Evolutionary conservation across 1,140 invertebrate genomes (phyloP), one percentile per base, ranked within the genome.

Genomic region (Drosophila sproati): DNA sequence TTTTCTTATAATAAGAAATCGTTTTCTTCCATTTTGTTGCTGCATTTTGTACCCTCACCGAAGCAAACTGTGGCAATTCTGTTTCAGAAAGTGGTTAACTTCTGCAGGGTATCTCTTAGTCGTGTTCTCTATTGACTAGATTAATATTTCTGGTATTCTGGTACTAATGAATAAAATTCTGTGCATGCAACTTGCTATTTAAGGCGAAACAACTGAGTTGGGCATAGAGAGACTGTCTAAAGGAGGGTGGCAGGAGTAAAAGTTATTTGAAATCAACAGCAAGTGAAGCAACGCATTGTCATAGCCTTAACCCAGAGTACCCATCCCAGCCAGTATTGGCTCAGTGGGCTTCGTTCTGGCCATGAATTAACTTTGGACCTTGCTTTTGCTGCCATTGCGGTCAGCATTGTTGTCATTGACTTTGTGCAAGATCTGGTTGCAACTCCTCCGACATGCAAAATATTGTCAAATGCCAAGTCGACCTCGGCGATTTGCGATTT

Each of bases 231-330:
- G 32, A 69, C n/a, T 20, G 45, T 31, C 29, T 4, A 35, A 73
- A 35, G 51, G 57, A 54, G 32, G 39, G 5, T 20, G 52, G 72
- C 34, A 73, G 69, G 81, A 82, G 82, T n/a, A n/a, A 64, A 86
- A 77, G 68, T 87, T 69, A 82, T 77, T 83, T 75, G 66, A 87
- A 87, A 77, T 82, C 82, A 87, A 86, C 76, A 87, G 82, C 82
- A 86, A 82, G 82, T 82, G 82, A 86, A 70, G 39, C 80, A 69
- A 78, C 62, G 62, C 71, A 69, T 57, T 56, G 55, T 37, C 31
- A 41, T 39, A 3, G n/a, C 48, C 29, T 10, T 20, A n/a, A 3
- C 8, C 37, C 5, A n/a, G 4, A 47, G 5, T 4, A 8, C 4
- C 12, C n/a, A 29, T 1, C 5, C 29, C 43, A n/a, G 20, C 37